Evolutionary conservation across 1,140 invertebrate genomes (phyloP).

Genomic region (Tetramorium parvispinum): DNA sequence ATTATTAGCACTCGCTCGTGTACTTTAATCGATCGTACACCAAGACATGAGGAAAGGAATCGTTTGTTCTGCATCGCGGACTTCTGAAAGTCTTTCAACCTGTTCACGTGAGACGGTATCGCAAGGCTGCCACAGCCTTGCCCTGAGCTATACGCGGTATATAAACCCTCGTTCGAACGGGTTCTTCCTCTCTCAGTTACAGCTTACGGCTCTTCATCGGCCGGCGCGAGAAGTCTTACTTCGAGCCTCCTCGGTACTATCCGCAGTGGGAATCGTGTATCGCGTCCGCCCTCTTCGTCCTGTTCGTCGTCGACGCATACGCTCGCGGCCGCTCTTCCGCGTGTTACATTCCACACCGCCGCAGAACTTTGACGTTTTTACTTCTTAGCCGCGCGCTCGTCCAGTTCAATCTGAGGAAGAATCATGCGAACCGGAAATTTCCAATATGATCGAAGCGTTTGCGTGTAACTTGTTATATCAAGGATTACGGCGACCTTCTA

Average conservation of each 20-base stretch:
- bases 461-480: slow-evolving; percentile 21
- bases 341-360: slow-evolving; percentile 45
- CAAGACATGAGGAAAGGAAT: slow-evolving; percentile 68
- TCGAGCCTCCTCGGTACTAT: slow-evolving; percentile 67
- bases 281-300: slow-evolving; percentile 60
- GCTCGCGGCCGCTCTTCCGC: slow-evolving; percentile 39
- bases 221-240: slow-evolving; percentile 70
- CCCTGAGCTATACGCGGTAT: slow-evolving; percentile 75
- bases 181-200: slow-evolving; percentile 72
- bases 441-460: slow-evolving; percentile 14
- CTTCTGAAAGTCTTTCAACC: slow-evolving; percentile 73
- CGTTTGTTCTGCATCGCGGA: slow-evolving; percentile 76
- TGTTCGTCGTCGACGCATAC: slow-evolving; percentile 58
- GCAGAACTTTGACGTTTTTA: slow-evolving; percentile 49
- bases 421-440: slow-evolving; percentile 41
- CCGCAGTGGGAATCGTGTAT: slow-evolving; percentile 64
- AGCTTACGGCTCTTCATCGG: slow-evolving; percentile 71
- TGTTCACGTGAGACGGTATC: slow-evolving; percentile 77
- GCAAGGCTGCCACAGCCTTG: slow-evolving; percentile 72
- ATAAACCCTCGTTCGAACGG: slow-evolving; percentile 76
- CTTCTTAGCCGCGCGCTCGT: slow-evolving; percentile 12
- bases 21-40: slow-evolving; percentile 70
- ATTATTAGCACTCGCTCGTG: slow-evolving; percentile 65
- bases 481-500: neutral
- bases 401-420: slow-evolving; percentile 43